Evolutionary conservation across 92 coral and sea anemone genomes (phyloP), one percentile per base, ranked within the genome.

Genomic region (Palythoa caribaeorum): DNA sequence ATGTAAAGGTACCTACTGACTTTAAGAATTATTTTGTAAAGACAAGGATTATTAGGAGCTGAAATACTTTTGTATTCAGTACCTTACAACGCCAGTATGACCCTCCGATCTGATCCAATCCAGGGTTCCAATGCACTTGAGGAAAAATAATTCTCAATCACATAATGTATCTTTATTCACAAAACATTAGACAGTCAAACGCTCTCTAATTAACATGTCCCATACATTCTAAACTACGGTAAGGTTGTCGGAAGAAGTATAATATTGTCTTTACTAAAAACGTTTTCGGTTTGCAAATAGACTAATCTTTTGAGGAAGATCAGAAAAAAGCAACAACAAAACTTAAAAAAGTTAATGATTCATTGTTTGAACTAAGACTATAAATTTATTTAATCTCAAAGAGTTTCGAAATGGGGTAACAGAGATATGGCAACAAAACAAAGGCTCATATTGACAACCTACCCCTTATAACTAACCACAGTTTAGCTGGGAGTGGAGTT

Each of bases 21-120:
- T 28, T 28, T 28, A 28, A 28, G 28, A 28, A 28, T 28, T 28
- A 28, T 28, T 28, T 28, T 28, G 28, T 28, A 28, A 17, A 51
- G 17, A 9, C 5, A 2, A 6, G 3, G 28, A 28, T 28, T 28
- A 28, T 28, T 28, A 28, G 28, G 28, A 28, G 60, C 9, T n/a
- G 68, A 14, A 19, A 60, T 7, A 35, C 16, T 8, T 70, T 70
- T 28, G 20, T 20, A 54, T 39, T 17, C 17, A 94, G 8, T 91
- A 95, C 99, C 99, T 97, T 21, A 97, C 93, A n/a, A 97, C 99
- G 9, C 98, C 99, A 37, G 99, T 97, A 72, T 97, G 99, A 16
- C 99, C 99, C 63, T 97, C 99, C 15, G 99, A 97, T 86, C 97
- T 92, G 71, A 97, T 97, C 99, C 99, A 97, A 70, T 97, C 99